phyloP scores from a whole-genome alignment of 2,888 invertebrate genomes.

The Ochropleura plecta region DNA sequence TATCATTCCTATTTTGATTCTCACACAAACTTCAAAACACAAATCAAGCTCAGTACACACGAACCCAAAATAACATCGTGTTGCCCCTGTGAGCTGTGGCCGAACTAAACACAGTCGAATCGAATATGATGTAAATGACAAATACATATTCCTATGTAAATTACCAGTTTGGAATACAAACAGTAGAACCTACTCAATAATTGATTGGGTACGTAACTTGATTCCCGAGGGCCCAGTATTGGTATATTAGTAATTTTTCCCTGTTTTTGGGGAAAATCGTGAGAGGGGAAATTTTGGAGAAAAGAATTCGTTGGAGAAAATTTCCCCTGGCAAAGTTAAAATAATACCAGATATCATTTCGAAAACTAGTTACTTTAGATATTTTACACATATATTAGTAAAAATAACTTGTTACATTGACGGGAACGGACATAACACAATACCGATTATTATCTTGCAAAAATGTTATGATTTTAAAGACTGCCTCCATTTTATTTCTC shows the following conservation, averaged over 20 bases:
- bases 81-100: conserved; percentile 18
- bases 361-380: no score
- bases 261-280: neutral
- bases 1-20: conserved; percentile 5
- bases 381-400: no score
- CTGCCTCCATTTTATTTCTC: no score
- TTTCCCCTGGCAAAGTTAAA: neutral
- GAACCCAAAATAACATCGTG: conserved; percentile 19
- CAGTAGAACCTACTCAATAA: conserved; percentile 59
- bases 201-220: conserved; percentile 61
- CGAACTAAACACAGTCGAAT: conserved; percentile 42
- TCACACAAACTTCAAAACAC: neutral
- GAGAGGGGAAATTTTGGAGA: neutral
- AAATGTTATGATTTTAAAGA: no score
- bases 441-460: no score
- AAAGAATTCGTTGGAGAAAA: neutral
- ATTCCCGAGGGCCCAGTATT: conserved; percentile 42
- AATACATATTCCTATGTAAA: conserved; percentile 63
- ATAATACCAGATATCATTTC: no score
- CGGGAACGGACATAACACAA: neutral
- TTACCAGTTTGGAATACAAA: conserved; percentile 61
- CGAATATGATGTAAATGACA: conserved; percentile 58
- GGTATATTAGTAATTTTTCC: neutral
- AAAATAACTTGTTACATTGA: neutral
- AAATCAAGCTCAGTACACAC: conserved; percentile 25